Conservation (phyloP, 2,113 vertebrate genomes). For the Morone chrysops region DNA sequence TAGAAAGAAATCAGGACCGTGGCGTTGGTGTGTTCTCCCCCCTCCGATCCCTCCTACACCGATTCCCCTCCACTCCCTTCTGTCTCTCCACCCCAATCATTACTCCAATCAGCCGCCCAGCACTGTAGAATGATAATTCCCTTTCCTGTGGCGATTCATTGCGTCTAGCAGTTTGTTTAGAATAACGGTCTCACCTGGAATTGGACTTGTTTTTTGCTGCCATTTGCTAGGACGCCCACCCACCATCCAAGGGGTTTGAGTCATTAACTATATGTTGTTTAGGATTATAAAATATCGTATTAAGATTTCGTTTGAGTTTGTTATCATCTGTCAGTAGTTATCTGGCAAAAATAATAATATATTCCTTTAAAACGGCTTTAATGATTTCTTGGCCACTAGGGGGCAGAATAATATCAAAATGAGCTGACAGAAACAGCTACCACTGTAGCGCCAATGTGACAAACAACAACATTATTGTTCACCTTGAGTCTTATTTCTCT, state of each 20-base stretch:
- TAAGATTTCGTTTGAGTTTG: not conserved
- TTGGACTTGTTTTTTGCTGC: not conserved
- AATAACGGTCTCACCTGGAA: slow-evolving; percentile 18
- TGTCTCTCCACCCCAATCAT: slow-evolving; percentile 62
- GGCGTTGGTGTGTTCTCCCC: slow-evolving; percentile 13
- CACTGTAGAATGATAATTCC: slow-evolving; percentile 39
- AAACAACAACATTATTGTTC: not conserved
- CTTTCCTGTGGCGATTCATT: slow-evolving; percentile 49
- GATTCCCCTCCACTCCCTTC: slow-evolving; percentile 26
- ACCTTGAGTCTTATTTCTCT: not conserved
- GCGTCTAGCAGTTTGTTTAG: slow-evolving; percentile 51
- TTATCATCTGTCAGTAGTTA: not conserved
- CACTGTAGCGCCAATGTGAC: not conserved
- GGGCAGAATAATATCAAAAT: not conserved
- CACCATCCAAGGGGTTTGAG: not conserved
- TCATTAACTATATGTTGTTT: not conserved
- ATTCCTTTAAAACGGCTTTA: not conserved
- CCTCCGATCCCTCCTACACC: slow-evolving; percentile 2
- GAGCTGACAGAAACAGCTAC: not conserved
- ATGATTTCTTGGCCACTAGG: not conserved
- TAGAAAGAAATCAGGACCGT: slow-evolving; percentile 64
- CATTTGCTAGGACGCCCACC: not conserved
- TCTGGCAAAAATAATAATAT: too few species aligned
- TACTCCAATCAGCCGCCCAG: slow-evolving; percentile 67
- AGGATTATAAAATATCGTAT: not conserved